Evolutionary conservation across 2,888 invertebrate genomes (phyloP), one percentile per base, ranked within the genome.

Genomic region (Pandemis corylana): DNA sequence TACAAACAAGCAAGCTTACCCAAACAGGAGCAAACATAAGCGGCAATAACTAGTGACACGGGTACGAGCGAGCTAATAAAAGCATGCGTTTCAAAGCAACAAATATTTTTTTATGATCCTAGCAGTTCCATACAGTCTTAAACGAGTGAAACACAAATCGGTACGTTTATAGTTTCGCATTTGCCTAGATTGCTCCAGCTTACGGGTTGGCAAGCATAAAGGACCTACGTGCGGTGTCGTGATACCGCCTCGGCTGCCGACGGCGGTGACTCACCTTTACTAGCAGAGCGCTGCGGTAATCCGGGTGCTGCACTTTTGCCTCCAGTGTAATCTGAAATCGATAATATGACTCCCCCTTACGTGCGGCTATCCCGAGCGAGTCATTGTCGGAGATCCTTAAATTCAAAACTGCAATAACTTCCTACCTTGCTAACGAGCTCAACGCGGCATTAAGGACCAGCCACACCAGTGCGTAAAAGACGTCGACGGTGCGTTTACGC

Each of bases 241-340:
- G 76, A 81, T 78, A 79, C 76, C 80, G 79, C 80, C n/a, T 77
- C 76, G 80, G 80, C 79, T 78, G 78, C 28, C 62, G 62, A 15
- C 70, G 62, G 12, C 66, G 62, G 66, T 76, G 77, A 77, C 77
- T 68, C 72, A 65, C 77, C 71, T 77, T 72, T 70, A 74, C 69
- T 69, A 73, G 68, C 73, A 49, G 66, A 71, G 65, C 76, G 75
- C 70, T 76, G 75, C 72, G 76, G 81, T 84, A 83, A 85, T 83
- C 81, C 69, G 61, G 69, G 28, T 81, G 72, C 78, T 83, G 83
- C 82, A 86, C 82, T 86, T 85, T 86, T 83, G 77, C 81, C 73
- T 74, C 80, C 80, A 78, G 76, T 79, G 78, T 85, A 85, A 87
- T 85, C 84, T 85, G 72, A 87, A 87, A 86, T 87, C 85, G 84